Conservation (phyloP, 2,797 vertebrate species). For the Sarcophilus harrisii region DNA sequence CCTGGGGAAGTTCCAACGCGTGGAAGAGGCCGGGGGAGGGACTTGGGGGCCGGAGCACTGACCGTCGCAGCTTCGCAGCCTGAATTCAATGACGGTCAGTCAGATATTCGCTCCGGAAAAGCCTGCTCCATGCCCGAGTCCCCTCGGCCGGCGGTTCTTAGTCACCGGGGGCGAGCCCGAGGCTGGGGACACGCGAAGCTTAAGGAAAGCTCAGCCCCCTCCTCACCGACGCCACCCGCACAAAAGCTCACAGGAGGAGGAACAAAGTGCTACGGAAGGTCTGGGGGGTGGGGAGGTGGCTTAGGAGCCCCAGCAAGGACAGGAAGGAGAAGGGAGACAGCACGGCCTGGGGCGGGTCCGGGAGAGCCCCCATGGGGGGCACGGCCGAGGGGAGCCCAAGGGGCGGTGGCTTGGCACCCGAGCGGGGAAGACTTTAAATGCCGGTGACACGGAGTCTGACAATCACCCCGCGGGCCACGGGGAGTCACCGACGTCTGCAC, state of each 20-base stretch:
- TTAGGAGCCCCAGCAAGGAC: neutral
- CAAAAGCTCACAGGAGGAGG: neutral
- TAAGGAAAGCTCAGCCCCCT: neutral
- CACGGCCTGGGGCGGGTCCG: neutral
- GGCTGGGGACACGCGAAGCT: neutral
- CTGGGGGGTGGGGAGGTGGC: neutral
- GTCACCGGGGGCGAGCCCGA: neutral
- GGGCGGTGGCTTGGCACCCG: no score
- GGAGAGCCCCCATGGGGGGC: no score
- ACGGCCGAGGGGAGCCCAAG: no score
- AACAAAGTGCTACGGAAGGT: neutral
- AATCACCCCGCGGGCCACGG: neutral
- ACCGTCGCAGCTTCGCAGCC: neutral
- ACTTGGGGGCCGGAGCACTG: neutral
- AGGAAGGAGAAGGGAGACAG: neutral
- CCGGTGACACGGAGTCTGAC: neutral
- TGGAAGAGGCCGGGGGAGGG: neutral
- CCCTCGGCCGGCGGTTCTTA: neutral
- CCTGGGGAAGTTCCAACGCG: no score
- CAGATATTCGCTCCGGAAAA: neutral
- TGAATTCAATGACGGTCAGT: neutral
- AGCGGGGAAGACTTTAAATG: neutral
- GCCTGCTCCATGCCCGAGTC: neutral
- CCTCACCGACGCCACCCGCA: neutral
- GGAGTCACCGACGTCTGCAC: neutral